These are phyloP conservation scores for Theonella swinhoei DNA, from an alignment of 37 sponge, comb jelly and placozoan genomes.

Conservation along the genomic window DNA sequence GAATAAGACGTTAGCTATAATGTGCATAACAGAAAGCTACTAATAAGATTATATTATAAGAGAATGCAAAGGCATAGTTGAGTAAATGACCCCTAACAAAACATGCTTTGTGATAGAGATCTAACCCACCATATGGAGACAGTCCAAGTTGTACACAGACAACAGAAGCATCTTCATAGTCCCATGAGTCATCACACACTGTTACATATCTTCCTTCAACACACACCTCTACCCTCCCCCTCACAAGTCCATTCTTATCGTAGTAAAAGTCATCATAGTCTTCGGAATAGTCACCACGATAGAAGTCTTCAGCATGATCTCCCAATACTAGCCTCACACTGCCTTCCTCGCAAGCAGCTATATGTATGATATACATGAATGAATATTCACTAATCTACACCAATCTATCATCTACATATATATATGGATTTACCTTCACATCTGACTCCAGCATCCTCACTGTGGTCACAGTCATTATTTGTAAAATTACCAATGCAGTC, in stretches of 20 bases:
- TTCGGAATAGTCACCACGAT: background rate
- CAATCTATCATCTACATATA: too few relatives aligned
- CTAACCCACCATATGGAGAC: conserved; percentile 41
- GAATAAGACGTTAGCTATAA: background rate
- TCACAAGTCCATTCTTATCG: conserved; percentile 17
- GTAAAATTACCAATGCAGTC: conserved; percentile 13
- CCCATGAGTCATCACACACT: conserved; percentile 50
- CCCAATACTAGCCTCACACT: background rate
- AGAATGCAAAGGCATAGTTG: too few relatives aligned
- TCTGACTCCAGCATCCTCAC: conserved; percentile 54
- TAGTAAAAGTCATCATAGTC: conserved; percentile 1
- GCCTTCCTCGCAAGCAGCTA: background rate
- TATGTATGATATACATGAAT: too few relatives aligned
- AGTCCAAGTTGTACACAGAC: conserved; percentile 41
- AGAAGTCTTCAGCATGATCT: background rate
- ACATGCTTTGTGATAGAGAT: background rate
- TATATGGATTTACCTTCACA: conserved; percentile 41
- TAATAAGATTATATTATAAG: too few relatives aligned
- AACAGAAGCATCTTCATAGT: conserved; percentile 41
- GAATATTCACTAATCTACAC: too few relatives aligned
- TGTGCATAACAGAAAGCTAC: too few relatives aligned
- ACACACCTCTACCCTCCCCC: conserved; percentile 56
- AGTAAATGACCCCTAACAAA: too few relatives aligned
- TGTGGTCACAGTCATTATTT: conserved; percentile 28
- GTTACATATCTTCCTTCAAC: conserved; percentile 41